phyloP scores from a whole-genome alignment of 1,140 invertebrate genomes.

The Bombus breviceps region DNA sequence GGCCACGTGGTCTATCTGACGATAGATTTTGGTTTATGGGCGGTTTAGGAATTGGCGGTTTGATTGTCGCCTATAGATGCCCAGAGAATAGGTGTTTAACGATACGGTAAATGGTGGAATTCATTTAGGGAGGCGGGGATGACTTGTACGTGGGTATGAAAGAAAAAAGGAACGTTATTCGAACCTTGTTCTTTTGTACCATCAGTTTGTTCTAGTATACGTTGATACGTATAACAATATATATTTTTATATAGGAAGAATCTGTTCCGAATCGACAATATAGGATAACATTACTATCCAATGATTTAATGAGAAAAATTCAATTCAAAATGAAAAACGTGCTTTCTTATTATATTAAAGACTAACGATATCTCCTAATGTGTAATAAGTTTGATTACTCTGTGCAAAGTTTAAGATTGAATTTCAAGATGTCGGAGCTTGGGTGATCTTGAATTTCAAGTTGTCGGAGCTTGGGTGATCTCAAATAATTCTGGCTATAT shows the following conservation, averaged over 20 bases:
- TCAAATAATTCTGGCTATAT: background rate
- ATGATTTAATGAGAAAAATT: too few species aligned
- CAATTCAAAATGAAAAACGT: background rate
- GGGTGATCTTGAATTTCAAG: background rate
- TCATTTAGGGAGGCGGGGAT: constrained; percentile 10
- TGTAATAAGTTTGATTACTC: background rate
- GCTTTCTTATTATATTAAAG: background rate
- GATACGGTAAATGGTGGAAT: constrained; percentile 49
- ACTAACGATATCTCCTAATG: background rate
- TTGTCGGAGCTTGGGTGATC: background rate
- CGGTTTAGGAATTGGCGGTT: constrained; percentile 47
- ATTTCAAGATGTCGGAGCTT: background rate
- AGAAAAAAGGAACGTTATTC: background rate
- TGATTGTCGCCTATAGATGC: constrained; percentile 46
- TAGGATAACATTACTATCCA: too few species aligned
- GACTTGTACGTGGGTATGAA: background rate
- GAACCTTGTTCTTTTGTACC: too few species aligned
- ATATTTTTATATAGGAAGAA: too few species aligned
- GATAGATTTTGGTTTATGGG: constrained; percentile 36
- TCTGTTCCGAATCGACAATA: too few species aligned
- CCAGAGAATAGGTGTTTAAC: constrained; percentile 60
- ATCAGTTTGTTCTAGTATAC: too few species aligned
- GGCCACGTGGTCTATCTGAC: constrained; percentile 38
- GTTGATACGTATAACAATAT: too few species aligned
- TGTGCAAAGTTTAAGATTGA: background rate